Evolutionary conservation across 2,113 vertebrate genomes (phyloP).

Genomic region (Condylura cristata): DNA sequence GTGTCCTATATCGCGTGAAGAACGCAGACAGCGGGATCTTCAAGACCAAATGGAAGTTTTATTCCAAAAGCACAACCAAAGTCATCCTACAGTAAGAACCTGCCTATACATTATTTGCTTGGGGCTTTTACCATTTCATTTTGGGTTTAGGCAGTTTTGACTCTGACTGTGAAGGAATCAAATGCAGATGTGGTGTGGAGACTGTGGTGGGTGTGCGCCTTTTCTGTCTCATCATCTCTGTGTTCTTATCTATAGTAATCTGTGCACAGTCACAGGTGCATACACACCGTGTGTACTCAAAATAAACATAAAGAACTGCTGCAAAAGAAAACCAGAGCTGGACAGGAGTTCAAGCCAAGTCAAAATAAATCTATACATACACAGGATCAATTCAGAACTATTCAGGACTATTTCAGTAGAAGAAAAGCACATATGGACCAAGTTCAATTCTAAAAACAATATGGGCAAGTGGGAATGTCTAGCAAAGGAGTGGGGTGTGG

Average conservation of each 20-base stretch:
- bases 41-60: slow-evolving; percentile 19
- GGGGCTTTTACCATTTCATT: not conserved
- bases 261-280: not conserved
- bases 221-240: not conserved
- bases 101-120: not conserved
- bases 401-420: not conserved
- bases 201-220: not conserved
- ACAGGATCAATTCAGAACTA: not conserved
- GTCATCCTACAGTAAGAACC: slow-evolving; percentile 76
- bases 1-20: not conserved
- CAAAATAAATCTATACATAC: not conserved
- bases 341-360: not conserved
- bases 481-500: not conserved
- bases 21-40: accelerated
- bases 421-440: not conserved
- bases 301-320: not conserved
- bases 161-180: not conserved
- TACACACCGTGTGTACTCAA: not conserved
- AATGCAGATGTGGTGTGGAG: not conserved
- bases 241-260: not conserved
- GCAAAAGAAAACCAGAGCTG: not conserved
- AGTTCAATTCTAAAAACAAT: not conserved
- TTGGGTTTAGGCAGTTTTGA: not conserved
- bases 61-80: accelerated
- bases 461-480: not conserved